These are phyloP conservation scores for Apodemia hepburni DNA, from an alignment of 2,888 invertebrate species.

Conservation along the genomic window DNA sequence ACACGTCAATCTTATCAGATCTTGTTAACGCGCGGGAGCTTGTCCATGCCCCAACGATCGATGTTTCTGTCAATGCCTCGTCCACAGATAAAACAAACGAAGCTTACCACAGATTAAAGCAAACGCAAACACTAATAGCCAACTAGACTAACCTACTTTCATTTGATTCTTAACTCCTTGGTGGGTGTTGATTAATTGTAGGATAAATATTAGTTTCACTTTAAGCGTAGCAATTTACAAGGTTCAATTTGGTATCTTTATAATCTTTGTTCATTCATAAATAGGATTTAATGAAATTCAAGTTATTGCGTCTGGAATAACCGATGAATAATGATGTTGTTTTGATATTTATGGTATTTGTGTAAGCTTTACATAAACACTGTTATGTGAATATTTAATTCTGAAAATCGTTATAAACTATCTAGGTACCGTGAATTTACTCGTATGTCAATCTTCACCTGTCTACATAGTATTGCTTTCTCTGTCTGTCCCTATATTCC, in stretches of 20 bases:
- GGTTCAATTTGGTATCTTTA: slow-evolving; percentile 8
- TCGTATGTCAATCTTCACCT: too few relatives aligned
- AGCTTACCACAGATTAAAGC: slow-evolving; percentile 22
- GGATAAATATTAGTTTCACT: slow-evolving; percentile 14
- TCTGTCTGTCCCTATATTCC: too few relatives aligned
- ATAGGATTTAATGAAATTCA: slow-evolving; percentile 5
- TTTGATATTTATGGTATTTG: not conserved
- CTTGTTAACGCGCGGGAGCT: slow-evolving; percentile 31
- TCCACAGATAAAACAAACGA: slow-evolving; percentile 25
- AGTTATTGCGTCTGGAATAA: not conserved
- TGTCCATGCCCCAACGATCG: slow-evolving; percentile 22
- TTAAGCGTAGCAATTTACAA: slow-evolving; percentile 2
- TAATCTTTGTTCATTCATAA: slow-evolving; percentile 13
- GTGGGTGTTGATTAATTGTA: slow-evolving; percentile 19
- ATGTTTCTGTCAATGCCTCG: slow-evolving; percentile 28
- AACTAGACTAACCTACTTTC: slow-evolving; percentile 21
- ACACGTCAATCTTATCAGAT: slow-evolving; percentile 28
- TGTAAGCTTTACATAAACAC: slow-evolving; percentile 5
- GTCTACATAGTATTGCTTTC: too few relatives aligned
- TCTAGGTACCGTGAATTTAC: too few relatives aligned
- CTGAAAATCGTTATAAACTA: too few relatives aligned
- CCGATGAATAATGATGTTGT: not conserved
- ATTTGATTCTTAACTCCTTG: slow-evolving; percentile 10
- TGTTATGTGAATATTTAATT: too few relatives aligned
- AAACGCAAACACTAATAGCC: slow-evolving; percentile 17